These are phyloP conservation scores for Oncorhynchus gorbuscha DNA, from an alignment of 2,113 vertebrate species.

Conservation along the genomic window DNA sequence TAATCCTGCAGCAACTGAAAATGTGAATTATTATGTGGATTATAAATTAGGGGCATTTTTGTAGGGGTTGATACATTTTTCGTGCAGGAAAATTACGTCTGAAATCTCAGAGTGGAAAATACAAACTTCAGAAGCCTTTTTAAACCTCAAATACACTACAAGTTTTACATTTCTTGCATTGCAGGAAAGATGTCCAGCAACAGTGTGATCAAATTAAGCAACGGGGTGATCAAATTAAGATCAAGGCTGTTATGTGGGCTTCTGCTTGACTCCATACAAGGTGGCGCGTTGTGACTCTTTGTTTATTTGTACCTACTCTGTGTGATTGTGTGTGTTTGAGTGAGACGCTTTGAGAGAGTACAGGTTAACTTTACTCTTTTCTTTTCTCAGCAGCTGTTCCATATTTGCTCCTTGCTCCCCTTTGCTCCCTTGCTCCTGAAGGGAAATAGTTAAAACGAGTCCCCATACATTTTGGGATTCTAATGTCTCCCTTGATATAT, in stretches of 20 bases:
- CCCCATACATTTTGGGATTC: slow-evolving; percentile 45
- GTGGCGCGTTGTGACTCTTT: background rate
- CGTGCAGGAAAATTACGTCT: too few species aligned
- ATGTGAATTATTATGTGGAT: too few species aligned
- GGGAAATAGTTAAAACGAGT: slow-evolving; percentile 42
- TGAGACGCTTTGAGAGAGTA: background rate
- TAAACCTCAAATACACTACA: too few species aligned
- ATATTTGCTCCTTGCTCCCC: slow-evolving; percentile 44
- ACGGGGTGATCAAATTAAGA: background rate
- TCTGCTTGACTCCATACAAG: background rate
- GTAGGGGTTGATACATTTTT: too few species aligned
- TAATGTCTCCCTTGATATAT: slow-evolving; percentile 56
- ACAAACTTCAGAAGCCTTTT: too few species aligned
- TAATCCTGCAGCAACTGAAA: too few species aligned
- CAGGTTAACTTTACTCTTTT: background rate
- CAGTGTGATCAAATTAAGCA: background rate
- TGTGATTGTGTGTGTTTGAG: background rate
- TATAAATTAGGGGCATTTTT: too few species aligned
- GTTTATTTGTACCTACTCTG: background rate
- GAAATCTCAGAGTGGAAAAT: too few species aligned
- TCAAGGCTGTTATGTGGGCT: too few species aligned
- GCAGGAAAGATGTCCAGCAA: too few species aligned
- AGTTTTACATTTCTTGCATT: too few species aligned
- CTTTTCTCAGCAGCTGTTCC: slow-evolving; percentile 46
- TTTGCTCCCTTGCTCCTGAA: slow-evolving; percentile 27